Evolutionary conservation across 2,888 invertebrate species (phyloP), one percentile per base, ranked within the genome.

Genomic region (Drosophila prolongata): DNA sequence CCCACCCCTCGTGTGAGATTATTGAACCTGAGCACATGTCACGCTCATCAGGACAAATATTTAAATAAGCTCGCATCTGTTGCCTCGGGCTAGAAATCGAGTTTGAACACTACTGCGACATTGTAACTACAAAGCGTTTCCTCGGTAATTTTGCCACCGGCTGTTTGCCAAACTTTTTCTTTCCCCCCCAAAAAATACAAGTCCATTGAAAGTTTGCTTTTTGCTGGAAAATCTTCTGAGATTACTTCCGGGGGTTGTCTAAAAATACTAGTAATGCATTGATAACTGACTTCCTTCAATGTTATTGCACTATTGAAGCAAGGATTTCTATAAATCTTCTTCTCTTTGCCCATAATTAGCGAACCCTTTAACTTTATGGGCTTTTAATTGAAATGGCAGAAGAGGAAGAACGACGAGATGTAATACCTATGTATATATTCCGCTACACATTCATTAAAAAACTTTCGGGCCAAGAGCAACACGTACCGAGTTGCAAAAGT

Each of bases 381-480:
- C 16, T 40, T 68, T 67, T 66, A 66, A 66, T 66, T 66, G 66
- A 66, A 66, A 68, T 35, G 54, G n/a, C 55, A 46, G 40, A 46
- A 14, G 6, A 30, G 37, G 24, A 37, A 10, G n/a, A 30, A n/a
- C 16, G 38, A n/a, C 52, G 16, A 11, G 24, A 35, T 34, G 14
- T 24, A 27, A 27, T 30, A 72, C 30, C 19, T 62, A 40, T 40
- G n/a, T 55, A 52, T 40, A 42, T 14, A 27, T 43, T 38, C 43
- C 10, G 43, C 64, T 46, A 52, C 65, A 62, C 70, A 70, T 86
- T 83, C 83, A 83, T 83, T 83, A 88, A 88, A 86, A 80, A 83
- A 83, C 76, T 83, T 83, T 78, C 53, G 54, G 58, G 76, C 50
- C 87, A 74, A 80, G 83, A 75, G 88, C 87, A 83, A 88, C 80